Evolutionary conservation across 2,888 invertebrate species (phyloP).

Genomic region (Meliscaeva auricollis): DNA sequence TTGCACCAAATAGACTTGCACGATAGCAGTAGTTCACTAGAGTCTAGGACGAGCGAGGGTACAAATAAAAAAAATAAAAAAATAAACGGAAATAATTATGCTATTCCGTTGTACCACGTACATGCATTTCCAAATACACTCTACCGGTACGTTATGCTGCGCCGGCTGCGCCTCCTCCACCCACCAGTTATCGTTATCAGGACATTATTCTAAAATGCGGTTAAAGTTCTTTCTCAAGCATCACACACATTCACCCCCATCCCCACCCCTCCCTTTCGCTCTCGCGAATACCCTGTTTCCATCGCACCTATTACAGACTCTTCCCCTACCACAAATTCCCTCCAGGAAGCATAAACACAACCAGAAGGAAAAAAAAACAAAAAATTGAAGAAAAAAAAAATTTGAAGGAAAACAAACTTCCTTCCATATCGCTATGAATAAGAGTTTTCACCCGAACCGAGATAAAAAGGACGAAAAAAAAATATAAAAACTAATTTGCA

Average conservation of each 20-base stretch:
- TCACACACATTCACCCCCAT: slow-evolving; percentile 2
- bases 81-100: slow-evolving; percentile 72
- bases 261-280: neutral
- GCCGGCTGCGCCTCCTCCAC: neutral
- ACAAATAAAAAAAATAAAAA: slow-evolving; percentile 21
- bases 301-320: slow-evolving; percentile 17
- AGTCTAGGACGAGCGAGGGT: neutral
- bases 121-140: slow-evolving; percentile 45
- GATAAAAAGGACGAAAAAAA: slow-evolving; percentile 32
- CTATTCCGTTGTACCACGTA: slow-evolving; percentile 67
- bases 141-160: neutral
- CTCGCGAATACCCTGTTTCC: neutral
- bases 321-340: neutral
- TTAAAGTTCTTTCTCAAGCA: slow-evolving; percentile 50
- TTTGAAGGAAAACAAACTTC: slow-evolving; percentile 62
- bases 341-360: slow-evolving; percentile 62
- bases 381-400: slow-evolving; percentile 14
- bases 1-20: slow-evolving; percentile 60
- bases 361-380: slow-evolving; percentile 6
- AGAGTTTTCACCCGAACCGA: slow-evolving; percentile 41
- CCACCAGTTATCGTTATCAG: slow-evolving; percentile 35
- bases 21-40: slow-evolving; percentile 37
- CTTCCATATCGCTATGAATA: slow-evolving; percentile 68
- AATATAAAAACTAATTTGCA: slow-evolving; percentile 71
- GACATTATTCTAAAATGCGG: slow-evolving; percentile 64